Percentiles rank a stretch among this genome's conserved stretches.
Evolutionary conservation across 2,113 vertebrate genomes (phyloP).

Genomic region (Eretmochelys imbricata): DNA sequence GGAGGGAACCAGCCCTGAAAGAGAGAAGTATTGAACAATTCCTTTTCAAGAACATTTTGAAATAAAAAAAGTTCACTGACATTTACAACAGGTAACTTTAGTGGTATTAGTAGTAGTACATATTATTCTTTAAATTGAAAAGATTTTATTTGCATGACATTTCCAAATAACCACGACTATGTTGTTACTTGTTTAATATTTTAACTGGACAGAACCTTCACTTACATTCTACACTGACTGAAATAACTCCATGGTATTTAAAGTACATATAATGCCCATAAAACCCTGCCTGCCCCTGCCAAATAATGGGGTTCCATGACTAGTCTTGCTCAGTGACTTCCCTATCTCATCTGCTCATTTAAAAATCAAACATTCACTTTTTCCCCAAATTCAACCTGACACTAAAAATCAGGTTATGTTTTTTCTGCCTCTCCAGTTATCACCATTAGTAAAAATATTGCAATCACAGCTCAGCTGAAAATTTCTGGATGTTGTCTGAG

Average conservation of each 20-base stretch:
- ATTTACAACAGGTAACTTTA: neutral
- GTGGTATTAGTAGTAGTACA: neutral
- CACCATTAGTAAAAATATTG: neutral
- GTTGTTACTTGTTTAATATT: neutral
- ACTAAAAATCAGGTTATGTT: neutral
- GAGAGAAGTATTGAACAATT: neutral
- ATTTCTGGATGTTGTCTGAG: neutral
- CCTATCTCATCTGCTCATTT: neutral
- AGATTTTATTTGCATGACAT: neutral
- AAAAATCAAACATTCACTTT: neutral
- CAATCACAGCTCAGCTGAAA: slow-evolving; percentile 5
- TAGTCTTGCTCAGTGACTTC: neutral
- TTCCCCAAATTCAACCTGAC: neutral
- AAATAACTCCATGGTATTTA: neutral
- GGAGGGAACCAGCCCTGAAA: neutral
- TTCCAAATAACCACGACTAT: neutral
- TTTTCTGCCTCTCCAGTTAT: neutral
- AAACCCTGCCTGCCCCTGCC: neutral
- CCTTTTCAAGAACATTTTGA: neutral
- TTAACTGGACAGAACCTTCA: neutral
- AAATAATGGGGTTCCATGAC: neutral
- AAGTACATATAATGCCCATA: neutral
- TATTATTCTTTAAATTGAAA: neutral
- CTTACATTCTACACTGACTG: neutral
- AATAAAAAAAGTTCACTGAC: neutral